Percentiles rank a stretch among this genome's conserved stretches.
These are phyloP conservation scores for Biston betularia DNA, from an alignment of 2,888 invertebrate genomes.

Conservation along the genomic window DNA sequence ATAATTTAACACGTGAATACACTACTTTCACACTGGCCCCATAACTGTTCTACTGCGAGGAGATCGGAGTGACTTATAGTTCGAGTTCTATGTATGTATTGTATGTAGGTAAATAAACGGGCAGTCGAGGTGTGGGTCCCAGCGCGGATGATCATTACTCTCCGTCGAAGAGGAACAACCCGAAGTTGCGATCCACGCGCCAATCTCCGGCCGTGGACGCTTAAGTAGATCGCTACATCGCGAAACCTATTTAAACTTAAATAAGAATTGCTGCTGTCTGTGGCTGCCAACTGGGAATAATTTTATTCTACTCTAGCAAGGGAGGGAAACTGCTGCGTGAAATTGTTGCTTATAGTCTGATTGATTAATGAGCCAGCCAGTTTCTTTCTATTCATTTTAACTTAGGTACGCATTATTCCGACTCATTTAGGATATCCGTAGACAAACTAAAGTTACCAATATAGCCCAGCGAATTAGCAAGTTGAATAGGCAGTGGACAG, in stretches of 20 bases:
- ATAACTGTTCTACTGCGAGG: too few relatives aligned
- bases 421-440: too few relatives aligned
- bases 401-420: too few relatives aligned
- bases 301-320: constrained; percentile 22
- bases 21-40: too few relatives aligned
- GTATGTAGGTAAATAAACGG: constrained; percentile 15
- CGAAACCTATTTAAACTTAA: constrained; percentile 69
- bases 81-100: constrained; percentile 4
- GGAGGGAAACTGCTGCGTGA: constrained; percentile 3
- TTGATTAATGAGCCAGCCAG: constrained; percentile 9
- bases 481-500: too few relatives aligned
- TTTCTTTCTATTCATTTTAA: background rate
- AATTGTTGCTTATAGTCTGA: constrained; percentile 22
- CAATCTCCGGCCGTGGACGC: constrained; percentile 63
- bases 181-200: constrained; percentile 58
- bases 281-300: constrained; percentile 30
- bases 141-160: constrained; percentile 63
- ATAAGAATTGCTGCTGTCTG: constrained; percentile 57
- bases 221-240: constrained; percentile 58
- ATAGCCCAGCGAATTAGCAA: too few relatives aligned
- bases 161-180: constrained; percentile 53
- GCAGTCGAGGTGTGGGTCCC: constrained; percentile 49
- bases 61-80: background rate
- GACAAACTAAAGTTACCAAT: too few relatives aligned
- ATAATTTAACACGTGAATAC: too few relatives aligned